Percentiles rank a stretch among this genome's conserved stretches.
These are phyloP conservation scores for Polydesmus complanatus DNA, from an alignment of 2,888 invertebrate genomes.

Conservation along the genomic window DNA sequence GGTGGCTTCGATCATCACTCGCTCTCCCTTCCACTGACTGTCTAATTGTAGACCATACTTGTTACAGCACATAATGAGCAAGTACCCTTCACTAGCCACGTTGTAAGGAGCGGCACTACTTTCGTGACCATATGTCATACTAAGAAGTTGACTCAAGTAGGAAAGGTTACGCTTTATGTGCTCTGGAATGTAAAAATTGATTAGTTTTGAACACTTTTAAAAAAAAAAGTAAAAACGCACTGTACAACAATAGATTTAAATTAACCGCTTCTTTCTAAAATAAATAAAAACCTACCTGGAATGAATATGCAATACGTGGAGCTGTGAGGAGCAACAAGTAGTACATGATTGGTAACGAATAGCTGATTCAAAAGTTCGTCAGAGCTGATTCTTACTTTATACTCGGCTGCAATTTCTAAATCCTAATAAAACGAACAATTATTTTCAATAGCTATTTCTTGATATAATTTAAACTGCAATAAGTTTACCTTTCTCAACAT, in stretches of 20 bases:
- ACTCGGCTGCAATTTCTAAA: conserved; percentile 42
- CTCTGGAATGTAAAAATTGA: conserved; percentile 17
- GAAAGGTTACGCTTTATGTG: conserved; percentile 28
- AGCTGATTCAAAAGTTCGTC: conserved; percentile 39
- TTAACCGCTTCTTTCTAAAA: neutral
- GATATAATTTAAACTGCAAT: neutral
- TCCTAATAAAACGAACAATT: conserved; percentile 31
- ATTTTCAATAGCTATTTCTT: neutral
- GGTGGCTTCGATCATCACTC: conserved; percentile 32
- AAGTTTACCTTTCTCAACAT: conserved; percentile 43
- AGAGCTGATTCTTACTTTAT: conserved; percentile 28
- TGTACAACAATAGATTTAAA: neutral
- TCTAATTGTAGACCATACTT: conserved; percentile 17
- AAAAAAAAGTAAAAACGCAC: neutral
- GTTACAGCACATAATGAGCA: conserved; percentile 29
- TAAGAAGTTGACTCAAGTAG: conserved; percentile 33
- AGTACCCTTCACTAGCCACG: conserved; percentile 26
- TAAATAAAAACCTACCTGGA: conserved; percentile 23
- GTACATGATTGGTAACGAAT: conserved; percentile 31
- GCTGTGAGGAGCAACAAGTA: conserved; percentile 32
- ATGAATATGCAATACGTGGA: conserved; percentile 35
- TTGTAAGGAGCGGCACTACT: conserved; percentile 19
- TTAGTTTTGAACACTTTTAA: neutral
- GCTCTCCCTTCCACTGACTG: conserved; percentile 30
- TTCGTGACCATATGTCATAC: conserved; percentile 35